Base-by-base conservation (phyloP, 2,797 vertebrate genomes). In the Coccyzus lansbergi region DNA sequence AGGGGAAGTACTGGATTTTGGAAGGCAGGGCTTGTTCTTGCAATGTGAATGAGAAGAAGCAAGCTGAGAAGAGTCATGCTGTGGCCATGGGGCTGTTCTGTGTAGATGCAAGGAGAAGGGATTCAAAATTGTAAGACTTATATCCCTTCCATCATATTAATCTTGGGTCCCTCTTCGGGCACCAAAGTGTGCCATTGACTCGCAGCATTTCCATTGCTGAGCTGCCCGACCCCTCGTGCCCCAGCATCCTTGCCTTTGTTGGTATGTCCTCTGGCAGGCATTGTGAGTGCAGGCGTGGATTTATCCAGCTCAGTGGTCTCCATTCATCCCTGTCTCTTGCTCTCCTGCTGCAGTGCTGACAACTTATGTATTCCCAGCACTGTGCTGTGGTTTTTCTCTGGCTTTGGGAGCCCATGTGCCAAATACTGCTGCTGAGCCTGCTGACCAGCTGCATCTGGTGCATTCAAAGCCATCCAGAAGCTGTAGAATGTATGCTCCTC, bases 391-490 rank as follows among this genome's bases (percentile, higher is more conserved):
- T 95, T 96, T 94, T 42, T 90, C 82, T 93, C 65, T 2, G 12
- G 89, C 92, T 95, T 83, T 68, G 53, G 82, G 62, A 86, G 69
- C 51, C 69, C 46, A 48, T 48, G 46, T 48, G 59, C 59, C 92
- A 94, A 96, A 60, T 46, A 53, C 33, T 64, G 79, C 91, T 83
- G 94, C 83, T 93, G 59, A 80, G 94, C 84, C 94, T 91, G 92
- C 91, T 96, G 96, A 94, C 95, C 92, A 89, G 79, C 94, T 94
- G 75, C 87, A 93, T 89, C 76, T 87, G 91, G 29, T 83, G 65
- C 62, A n/a, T 60, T 75, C 62, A 51, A 86, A 80, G 58, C 49
- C 58, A 93, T 62, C 26, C 68, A 87, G 87, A 80, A 70, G 79
- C 49, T 64, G 56, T 10, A 60, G 60, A 89, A 36, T 0, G 0